Evolutionary conservation across 2,797 vertebrate genomes (phyloP), one percentile per base, ranked within the genome.

Genomic region (Muscicapa comitata): DNA sequence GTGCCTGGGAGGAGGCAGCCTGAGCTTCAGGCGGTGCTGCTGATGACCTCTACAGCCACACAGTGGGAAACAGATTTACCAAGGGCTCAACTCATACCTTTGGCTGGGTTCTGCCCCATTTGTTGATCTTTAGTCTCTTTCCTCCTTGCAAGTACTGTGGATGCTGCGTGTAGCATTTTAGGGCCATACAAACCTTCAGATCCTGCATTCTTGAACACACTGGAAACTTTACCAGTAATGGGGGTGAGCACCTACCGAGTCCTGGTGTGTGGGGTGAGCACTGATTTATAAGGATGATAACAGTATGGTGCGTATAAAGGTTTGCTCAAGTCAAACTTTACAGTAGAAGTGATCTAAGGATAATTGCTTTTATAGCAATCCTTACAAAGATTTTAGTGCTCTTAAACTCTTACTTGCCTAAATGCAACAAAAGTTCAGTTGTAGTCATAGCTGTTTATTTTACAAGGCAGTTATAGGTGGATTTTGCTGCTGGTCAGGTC

Each of bases 381-480:
- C 94, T 96, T 95, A 97, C 96, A 96, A 97, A 98, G 92, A 86
- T 81, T 96, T 90, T 94, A 94, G 88, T 61, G 54, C 73, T 71
- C 91, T 96, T 95, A 97, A 93, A 91, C 86, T 97, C 95, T 96
- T 97, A 95, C 96, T 95, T 96, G 95, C 87, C 94, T 92, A 95
- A 96, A 87, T 62, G 63, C 70, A 96, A 85, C 95, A 91, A 96
- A 97, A 96, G 94, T 96, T 97, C 91, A 86, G 83, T 95, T 94
- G 93, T 92, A 96, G 97, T 96, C 89, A 74, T 85, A 97, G 94
- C 93, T 95, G 94, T 96, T 97, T 96, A 93, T 96, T 97, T 97
- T 97, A 96, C 88, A 91, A 95, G 95, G 85, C 87, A 96, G 82
- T 98, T 97, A 96, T 76, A 70, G 50, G 67, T 71, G 33, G 63